Conservation (phyloP, 1,140 invertebrate species). For the Eubasilissa regina region DNA sequence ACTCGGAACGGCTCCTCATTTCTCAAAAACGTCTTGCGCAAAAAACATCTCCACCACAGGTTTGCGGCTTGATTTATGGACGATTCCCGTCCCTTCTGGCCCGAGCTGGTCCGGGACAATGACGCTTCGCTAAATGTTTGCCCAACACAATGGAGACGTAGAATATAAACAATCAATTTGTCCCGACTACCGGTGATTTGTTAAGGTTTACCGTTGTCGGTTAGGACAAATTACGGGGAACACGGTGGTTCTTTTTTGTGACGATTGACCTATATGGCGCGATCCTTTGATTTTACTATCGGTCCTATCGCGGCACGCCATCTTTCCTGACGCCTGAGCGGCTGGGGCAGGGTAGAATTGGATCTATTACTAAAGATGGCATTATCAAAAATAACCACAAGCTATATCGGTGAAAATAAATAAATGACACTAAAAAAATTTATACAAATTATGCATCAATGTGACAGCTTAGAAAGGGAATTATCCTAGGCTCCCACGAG, state of each 20-base stretch:
- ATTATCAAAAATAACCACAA: no score
- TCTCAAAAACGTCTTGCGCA: neutral
- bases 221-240: slow-evolving; percentile 52
- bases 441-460: no score
- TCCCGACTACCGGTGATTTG: slow-evolving; percentile 49
- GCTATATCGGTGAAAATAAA: no score
- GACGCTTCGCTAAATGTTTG: slow-evolving; percentile 6
- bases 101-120: neutral
- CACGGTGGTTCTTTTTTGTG: slow-evolving; percentile 27
- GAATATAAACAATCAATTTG: slow-evolving; percentile 54
- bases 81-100: slow-evolving; percentile 4
- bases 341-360: slow-evolving; percentile 41
- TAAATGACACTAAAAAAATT: no score
- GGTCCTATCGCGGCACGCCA: slow-evolving; percentile 47
- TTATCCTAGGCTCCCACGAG: no score
- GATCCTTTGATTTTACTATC: slow-evolving; percentile 49
- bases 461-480: no score
- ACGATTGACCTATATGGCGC: slow-evolving; percentile 37
- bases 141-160: neutral
- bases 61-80: slow-evolving; percentile 37
- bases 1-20: neutral
- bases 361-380: neutral
- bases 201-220: slow-evolving; percentile 47
- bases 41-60: slow-evolving; percentile 34
- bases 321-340: slow-evolving; percentile 42